Conservation (phyloP, 2,888 invertebrate genomes). For the Acholoe squamosa region DNA sequence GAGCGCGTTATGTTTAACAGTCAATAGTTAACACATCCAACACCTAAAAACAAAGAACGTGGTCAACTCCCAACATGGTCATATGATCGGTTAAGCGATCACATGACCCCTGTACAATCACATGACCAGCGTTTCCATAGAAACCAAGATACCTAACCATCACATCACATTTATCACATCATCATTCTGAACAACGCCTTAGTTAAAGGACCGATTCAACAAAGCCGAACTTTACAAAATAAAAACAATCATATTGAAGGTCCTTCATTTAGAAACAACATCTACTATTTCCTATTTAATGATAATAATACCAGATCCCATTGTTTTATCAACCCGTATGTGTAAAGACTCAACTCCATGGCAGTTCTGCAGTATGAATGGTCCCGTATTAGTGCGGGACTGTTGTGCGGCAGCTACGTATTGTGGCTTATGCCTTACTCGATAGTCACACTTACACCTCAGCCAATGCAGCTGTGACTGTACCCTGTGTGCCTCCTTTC, state of each 20-base stretch:
- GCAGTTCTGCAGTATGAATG: constrained; percentile 48
- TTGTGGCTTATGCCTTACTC: background rate
- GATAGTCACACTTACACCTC: constrained; percentile 30
- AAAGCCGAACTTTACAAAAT: constrained; percentile 40
- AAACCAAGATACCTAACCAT: constrained; percentile 48
- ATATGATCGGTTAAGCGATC: background rate
- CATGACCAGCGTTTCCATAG: constrained; percentile 49
- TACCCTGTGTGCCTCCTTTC: too few species aligned
- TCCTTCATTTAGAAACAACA: background rate
- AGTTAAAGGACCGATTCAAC: background rate
- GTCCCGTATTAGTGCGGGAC: constrained; percentile 18
- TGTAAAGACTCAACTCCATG: constrained; percentile 31
- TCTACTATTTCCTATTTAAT: background rate
- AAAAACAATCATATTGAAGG: constrained; percentile 6
- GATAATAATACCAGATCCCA: constrained; percentile 35
- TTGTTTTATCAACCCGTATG: constrained; percentile 26
- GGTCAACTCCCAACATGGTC: constrained; percentile 8
- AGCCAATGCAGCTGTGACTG: too few species aligned
- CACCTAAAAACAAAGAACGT: constrained; percentile 5
- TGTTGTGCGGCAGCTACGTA: constrained; percentile 29
- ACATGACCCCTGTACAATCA: constrained; percentile 22
- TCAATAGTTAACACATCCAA: constrained; percentile 46
- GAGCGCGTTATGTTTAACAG: constrained; percentile 29
- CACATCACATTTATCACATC: constrained; percentile 51
- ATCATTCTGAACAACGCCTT: constrained; percentile 26